Percentiles rank a stretch among this genome's conserved stretches.
phyloP scores from a whole-genome alignment of 2,888 invertebrate genomes.

The Scaptomyza tumidula region DNA sequence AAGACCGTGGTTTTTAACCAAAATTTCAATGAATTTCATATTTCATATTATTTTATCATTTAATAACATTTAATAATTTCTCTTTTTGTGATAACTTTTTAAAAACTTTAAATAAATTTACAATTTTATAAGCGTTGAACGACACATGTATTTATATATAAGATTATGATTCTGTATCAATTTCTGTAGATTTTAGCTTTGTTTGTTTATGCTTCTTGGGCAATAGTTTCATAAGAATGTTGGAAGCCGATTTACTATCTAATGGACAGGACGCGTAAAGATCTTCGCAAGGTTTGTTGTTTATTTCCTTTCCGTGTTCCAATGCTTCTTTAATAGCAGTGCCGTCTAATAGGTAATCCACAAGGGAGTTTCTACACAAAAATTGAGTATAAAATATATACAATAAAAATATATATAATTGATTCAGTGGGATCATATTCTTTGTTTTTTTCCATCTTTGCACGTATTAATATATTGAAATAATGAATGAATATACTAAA shows the following conservation, averaged over 20 bases:
- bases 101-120: no score
- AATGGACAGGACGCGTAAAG: slow-evolving; percentile 89
- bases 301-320: slow-evolving; percentile 86
- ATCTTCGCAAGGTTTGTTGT: slow-evolving; percentile 86
- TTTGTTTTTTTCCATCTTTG: no score
- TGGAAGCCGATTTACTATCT: slow-evolving; percentile 88
- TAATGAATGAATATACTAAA: no score
- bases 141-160: background rate
- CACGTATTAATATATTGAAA: no score
- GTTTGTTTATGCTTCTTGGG: slow-evolving; percentile 83
- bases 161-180: slow-evolving; percentile 29
- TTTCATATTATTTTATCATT: no score
- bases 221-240: slow-evolving; percentile 88
- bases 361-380: slow-evolving; percentile 87
- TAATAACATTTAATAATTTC: no score
- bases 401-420: no score
- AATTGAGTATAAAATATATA: background rate
- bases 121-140: no score
- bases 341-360: slow-evolving; percentile 89
- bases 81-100: no score
- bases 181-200: slow-evolving; percentile 43
- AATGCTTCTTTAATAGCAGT: slow-evolving; percentile 90
- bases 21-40: no score
- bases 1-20: no score
- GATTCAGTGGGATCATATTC: no score